Evolutionary conservation across 2,113 vertebrate genomes (phyloP), one percentile per base, ranked within the genome.

Genomic region (Saimiri boliviensis): DNA sequence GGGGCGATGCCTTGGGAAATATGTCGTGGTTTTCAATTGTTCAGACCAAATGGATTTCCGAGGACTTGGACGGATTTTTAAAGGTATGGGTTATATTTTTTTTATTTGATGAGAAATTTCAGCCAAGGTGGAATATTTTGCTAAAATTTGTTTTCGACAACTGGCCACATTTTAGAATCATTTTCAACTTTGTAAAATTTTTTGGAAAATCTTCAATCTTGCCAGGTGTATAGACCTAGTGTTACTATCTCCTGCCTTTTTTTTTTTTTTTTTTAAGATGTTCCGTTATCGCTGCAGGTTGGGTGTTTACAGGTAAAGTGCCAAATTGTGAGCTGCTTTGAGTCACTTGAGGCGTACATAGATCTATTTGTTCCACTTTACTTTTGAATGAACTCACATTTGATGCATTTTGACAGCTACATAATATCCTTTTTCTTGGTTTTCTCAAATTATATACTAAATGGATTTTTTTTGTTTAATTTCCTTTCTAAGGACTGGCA

Each of bases 21-120:
- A 99, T 0, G 99, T 99, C 6, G 99, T 99, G 68, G 99, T 99
- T 90, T 99, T 99, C 98, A 99, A 99, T 95, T 99, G 99, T 84
- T 99, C 99, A 13, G 99, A 99, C 91, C 99, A 99, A 98, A 99
- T 99, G 99, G 99, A 99, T 98, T 99, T 99, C 97, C 98, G 99
- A 98, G 99, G 99, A 32, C 98, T 99, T 89, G 99, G 99, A 60
- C 99, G 99, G 97, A 99, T 99, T 96, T 99, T 99, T 97, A 99
- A 99, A 99, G 99, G 99, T 99, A 10, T 35, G 76, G 45, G 30
- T 49, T 37, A 32, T 56, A n/a, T 6, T 60, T 71, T 71, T 32
- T 89, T 42, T 11, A 66, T 56, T 27, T 13, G 30, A n/a, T 77
- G 40, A 91, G 40, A 92, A 63, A 63, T 32, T 42, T 91, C 42